Percentiles rank a stretch among this genome's conserved stretches.
phyloP scores from a whole-genome alignment of 2,797 vertebrate genomes.

The Ibycter americanus region DNA sequence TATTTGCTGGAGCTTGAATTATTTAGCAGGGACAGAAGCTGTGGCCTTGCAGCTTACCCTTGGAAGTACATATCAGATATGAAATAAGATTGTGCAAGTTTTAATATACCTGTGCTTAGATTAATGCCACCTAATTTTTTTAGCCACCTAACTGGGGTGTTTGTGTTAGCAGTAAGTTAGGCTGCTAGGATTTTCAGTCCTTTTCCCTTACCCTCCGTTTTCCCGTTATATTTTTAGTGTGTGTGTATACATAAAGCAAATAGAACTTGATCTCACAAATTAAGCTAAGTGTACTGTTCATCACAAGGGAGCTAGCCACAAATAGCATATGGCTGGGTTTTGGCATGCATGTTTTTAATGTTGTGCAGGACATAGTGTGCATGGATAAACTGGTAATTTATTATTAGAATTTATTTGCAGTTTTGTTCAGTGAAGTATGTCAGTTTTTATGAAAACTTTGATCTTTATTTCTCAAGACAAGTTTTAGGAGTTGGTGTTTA shows the following conservation, averaged over 20 bases:
- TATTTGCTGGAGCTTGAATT: background rate
- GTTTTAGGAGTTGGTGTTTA: background rate
- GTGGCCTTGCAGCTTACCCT: background rate
- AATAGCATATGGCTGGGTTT: background rate
- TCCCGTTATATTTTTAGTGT: background rate
- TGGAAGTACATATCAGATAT: background rate
- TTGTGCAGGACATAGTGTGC: background rate
- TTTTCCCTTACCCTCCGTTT: background rate
- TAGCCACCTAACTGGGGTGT: background rate
- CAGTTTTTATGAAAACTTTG: background rate
- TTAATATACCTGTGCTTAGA: background rate
- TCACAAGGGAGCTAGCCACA: background rate
- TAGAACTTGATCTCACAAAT: background rate
- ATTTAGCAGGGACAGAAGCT: background rate
- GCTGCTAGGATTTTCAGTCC: background rate
- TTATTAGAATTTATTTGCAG: background rate
- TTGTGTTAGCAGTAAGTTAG: background rate
- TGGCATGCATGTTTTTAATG: background rate
- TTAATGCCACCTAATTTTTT: background rate
- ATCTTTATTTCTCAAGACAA: background rate
- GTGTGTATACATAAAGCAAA: background rate
- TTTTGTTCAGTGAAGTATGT: background rate
- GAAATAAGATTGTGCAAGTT: background rate
- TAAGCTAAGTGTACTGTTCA: fast-evolving
- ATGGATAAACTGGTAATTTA: background rate